These are phyloP conservation scores for Suncus etruscus DNA, from an alignment of 2,113 vertebrate species.

Conservation along the genomic window DNA sequence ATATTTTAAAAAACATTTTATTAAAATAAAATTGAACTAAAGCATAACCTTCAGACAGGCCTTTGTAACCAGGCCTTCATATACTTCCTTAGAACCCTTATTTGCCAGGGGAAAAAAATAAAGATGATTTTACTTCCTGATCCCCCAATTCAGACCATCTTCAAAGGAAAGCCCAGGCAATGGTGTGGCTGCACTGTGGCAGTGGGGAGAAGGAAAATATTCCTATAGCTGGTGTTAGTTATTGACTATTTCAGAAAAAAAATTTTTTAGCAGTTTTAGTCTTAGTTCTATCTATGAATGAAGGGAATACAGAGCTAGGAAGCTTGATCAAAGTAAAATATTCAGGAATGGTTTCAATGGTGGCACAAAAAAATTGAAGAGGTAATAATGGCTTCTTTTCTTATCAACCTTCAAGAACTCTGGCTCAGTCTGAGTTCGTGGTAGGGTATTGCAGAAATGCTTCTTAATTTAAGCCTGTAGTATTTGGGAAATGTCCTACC, in stretches of 20 bases:
- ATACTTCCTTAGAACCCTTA: neutral
- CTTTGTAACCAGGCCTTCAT: neutral
- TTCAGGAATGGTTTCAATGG: neutral
- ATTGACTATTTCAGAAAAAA: conserved; percentile 2
- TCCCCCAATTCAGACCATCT: neutral
- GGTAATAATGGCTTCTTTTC: conserved; percentile 19
- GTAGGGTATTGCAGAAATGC: neutral
- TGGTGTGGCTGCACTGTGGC: neutral
- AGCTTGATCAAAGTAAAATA: neutral
- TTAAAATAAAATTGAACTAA: conserved; percentile 27
- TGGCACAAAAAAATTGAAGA: conserved; percentile 22
- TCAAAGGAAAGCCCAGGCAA: conserved; percentile 2
- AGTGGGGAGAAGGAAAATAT: neutral
- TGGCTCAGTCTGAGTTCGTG: neutral
- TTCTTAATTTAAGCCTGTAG: neutral
- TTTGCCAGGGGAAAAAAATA: conserved; percentile 16
- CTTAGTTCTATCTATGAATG: conserved; percentile 35
- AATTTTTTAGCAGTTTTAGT: neutral
- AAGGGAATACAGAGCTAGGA: neutral
- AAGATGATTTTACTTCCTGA: neutral
- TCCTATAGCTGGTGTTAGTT: conserved; percentile 33
- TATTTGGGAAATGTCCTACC: neutral
- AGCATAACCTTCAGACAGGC: neutral
- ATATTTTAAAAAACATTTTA: neutral
- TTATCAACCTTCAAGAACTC: neutral